These are phyloP conservation scores for Actinostola sp. DNA, from an alignment of 92 coral and sea anemone genomes.

Conservation along the genomic window DNA sequence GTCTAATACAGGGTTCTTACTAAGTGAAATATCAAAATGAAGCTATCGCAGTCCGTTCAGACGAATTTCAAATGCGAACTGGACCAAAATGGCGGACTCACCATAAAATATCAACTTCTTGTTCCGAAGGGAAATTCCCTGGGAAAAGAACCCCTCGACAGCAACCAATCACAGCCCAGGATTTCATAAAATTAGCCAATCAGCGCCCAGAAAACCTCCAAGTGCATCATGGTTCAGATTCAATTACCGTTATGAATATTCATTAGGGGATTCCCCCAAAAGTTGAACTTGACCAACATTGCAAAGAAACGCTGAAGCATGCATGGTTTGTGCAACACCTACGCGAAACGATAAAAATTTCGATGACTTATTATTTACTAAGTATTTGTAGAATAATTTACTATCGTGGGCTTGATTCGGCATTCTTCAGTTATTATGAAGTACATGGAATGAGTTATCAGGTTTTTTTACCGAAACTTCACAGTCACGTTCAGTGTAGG, in stretches of 20 bases:
- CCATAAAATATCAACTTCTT: conserved; percentile 16
- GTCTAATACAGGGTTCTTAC: background rate
- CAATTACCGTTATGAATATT: conserved; percentile 20
- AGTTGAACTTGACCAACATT: conserved; percentile 14
- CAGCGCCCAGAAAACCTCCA: conserved; percentile 14
- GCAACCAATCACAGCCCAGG: conserved; percentile 61
- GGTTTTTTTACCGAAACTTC: background rate
- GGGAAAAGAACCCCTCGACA: conserved; percentile 19
- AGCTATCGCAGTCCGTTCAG: background rate
- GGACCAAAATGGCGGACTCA: conserved; percentile 74
- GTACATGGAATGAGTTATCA: too few relatives aligned
- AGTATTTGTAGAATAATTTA: background rate
- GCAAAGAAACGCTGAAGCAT: conserved; percentile 14
- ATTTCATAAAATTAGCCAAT: conserved; percentile 5
- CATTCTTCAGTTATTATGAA: too few relatives aligned
- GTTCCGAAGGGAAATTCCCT: conserved; percentile 68
- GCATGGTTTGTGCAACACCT: conserved; percentile 16
- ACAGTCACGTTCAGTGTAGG: too few relatives aligned
- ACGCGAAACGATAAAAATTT: background rate
- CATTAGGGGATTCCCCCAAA: conserved; percentile 91
- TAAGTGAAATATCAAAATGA: background rate
- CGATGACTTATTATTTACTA: background rate
- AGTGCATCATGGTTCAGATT: conserved; percentile 27
- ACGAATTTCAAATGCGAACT: background rate
- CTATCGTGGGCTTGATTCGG: too few relatives aligned